These are phyloP conservation scores for Montipora cactus DNA, from an alignment of 64 coral and sea anemone genomes.

Conservation along the genomic window DNA sequence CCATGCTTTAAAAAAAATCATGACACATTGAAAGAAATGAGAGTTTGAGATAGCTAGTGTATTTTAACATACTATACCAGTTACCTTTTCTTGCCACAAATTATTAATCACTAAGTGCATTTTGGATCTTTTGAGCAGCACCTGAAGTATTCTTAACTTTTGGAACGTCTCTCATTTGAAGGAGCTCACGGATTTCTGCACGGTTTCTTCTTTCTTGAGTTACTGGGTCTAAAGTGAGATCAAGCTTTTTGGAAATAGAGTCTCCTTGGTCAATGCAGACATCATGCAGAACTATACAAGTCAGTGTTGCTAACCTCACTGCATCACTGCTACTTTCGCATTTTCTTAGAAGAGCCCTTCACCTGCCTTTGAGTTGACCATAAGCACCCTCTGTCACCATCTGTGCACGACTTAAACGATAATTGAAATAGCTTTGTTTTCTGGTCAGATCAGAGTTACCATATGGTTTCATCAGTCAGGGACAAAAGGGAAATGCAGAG, in stretches of 20 bases:
- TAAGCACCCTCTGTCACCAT: constrained; percentile 48
- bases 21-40: neutral
- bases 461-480: constrained; percentile 57
- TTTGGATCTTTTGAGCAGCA: neutral
- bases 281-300: neutral
- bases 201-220: neutral
- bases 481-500: constrained; percentile 51
- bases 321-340: neutral
- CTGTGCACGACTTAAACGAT: constrained; percentile 13
- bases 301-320: neutral
- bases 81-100: neutral
- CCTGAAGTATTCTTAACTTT: neutral
- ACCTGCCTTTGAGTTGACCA: constrained; percentile 1
- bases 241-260: neutral
- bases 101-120: neutral
- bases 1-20: neutral
- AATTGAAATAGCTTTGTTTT: constrained; percentile 65
- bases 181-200: neutral
- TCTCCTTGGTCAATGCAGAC: neutral
- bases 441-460: constrained; percentile 17
- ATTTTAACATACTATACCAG: neutral
- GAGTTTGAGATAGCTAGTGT: neutral
- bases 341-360: neutral
- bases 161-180: neutral
- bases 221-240: neutral